phyloP scores from a whole-genome alignment of 2,888 invertebrate genomes.

The Clusia tigrina region DNA sequence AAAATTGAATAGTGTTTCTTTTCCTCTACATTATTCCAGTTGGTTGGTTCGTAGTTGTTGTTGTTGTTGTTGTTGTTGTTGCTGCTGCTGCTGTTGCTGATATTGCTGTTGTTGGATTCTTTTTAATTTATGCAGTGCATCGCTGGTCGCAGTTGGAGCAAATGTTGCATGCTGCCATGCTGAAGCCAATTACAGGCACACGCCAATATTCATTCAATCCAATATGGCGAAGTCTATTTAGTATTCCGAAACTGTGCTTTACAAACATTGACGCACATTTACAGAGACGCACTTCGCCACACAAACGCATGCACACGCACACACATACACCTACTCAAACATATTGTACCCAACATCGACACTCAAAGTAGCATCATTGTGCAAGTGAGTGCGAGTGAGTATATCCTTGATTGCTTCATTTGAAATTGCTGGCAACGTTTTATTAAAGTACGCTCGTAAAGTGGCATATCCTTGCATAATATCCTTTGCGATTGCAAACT shows the following conservation, averaged over 20 bases:
- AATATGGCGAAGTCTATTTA: constrained; percentile 41
- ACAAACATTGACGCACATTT: constrained; percentile 51
- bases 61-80: too few species aligned
- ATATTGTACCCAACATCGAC: constrained; percentile 2
- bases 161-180: neutral
- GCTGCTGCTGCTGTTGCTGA: too few species aligned
- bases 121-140: neutral
- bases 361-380: neutral
- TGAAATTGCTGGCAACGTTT: constrained; percentile 44
- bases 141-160: neutral
- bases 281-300: constrained; percentile 30
- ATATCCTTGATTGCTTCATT: constrained; percentile 51
- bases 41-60: too few species aligned
- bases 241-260: constrained; percentile 55
- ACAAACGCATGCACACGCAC: constrained; percentile 25
- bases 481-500: neutral
- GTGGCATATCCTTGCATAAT: neutral
- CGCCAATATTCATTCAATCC: constrained; percentile 4
- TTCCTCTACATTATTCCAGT: too few species aligned
- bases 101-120: too few species aligned
- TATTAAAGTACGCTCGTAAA: constrained; percentile 49
- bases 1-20: neutral
- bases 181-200: constrained; percentile 8
- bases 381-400: too few species aligned
- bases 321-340: constrained; percentile 20